Base-by-base conservation (phyloP, 2,797 vertebrate species). In the Scleropages formosus region DNA sequence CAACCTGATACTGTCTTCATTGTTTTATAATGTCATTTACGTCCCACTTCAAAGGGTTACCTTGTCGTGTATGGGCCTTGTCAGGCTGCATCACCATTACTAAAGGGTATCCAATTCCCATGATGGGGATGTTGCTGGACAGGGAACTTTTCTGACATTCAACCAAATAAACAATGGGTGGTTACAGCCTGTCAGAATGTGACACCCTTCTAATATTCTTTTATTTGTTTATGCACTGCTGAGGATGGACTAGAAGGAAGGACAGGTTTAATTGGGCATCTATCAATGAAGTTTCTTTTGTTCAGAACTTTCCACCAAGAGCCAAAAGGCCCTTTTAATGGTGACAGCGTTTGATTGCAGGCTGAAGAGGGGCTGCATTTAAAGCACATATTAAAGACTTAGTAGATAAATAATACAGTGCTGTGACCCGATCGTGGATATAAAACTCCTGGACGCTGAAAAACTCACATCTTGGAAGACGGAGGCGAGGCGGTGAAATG, bases 401-500 rank as follows among this genome's bases (percentile, higher is more conserved):
- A 74, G 53, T 26, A 11, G 67, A 72, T 62, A 77, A 22, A 49
- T 77, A 75, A 74, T 66, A 66, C 46, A 58, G 1, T 47, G 4
- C 16, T 31, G 65, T 31, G 75, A 79, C 44, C 49, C 60, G 64
- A 77, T 70, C 59, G 47, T 66, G 60, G 44, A 65, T 76, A 69
- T 62, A 66, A 74, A 65, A 68, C 62, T 24, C 24, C 51, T 20
- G 53, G 8, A 51, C 10, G 39, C 56, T 12, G 20, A 74, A 27
- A 58, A 51, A 74, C 51, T 68, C 44, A 78, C 73, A 75, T 78
- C 61, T 53, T 70, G 58, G 24, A 15, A 11, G 61, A 51, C 26
- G 63, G 61, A 66, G 59, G 51, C 8, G 61, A 20, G 16, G 16
- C 61, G 77, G 74, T 78, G 77, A 72, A 73, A 78, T 70, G 51